These are phyloP conservation scores for Acleris literana DNA, from an alignment of 2,888 invertebrate species.

Conservation along the genomic window DNA sequence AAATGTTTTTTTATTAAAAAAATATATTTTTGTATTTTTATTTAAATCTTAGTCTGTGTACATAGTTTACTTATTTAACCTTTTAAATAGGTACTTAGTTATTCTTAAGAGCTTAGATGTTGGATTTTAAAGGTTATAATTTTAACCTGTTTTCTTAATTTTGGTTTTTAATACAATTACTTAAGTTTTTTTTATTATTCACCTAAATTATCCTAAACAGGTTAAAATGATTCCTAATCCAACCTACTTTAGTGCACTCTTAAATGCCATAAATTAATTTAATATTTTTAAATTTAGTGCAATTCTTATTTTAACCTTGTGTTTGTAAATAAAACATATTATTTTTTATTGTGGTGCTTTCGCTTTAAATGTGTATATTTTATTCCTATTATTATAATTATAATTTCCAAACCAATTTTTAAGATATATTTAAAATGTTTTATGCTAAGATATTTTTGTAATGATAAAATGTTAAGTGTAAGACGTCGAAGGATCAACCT, in stretches of 20 bases:
- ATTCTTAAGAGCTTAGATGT: background rate
- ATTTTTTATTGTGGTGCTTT: constrained; percentile 34
- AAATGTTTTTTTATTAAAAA: too few species aligned
- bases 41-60: too few species aligned
- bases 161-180: background rate
- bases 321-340: constrained; percentile 28
- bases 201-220: background rate
- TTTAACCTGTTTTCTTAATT: background rate
- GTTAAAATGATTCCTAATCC: background rate
- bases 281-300: constrained; percentile 37
- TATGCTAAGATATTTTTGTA: constrained; percentile 2
- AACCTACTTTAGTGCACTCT: constrained; percentile 28
- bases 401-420: too few species aligned
- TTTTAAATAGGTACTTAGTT: background rate
- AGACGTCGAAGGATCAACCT: too few species aligned
- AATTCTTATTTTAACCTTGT: constrained; percentile 16
- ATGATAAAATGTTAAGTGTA: too few species aligned
- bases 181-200: background rate
- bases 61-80: background rate
- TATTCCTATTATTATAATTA: constrained; percentile 15
- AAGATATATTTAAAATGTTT: too few species aligned
- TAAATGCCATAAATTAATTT: constrained; percentile 48
- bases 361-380: constrained; percentile 37
- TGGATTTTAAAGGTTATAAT: too few species aligned
- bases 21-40: too few species aligned